phyloP scores from a whole-genome alignment of 2,113 vertebrate genomes.

The Synchiropus splendidus region DNA sequence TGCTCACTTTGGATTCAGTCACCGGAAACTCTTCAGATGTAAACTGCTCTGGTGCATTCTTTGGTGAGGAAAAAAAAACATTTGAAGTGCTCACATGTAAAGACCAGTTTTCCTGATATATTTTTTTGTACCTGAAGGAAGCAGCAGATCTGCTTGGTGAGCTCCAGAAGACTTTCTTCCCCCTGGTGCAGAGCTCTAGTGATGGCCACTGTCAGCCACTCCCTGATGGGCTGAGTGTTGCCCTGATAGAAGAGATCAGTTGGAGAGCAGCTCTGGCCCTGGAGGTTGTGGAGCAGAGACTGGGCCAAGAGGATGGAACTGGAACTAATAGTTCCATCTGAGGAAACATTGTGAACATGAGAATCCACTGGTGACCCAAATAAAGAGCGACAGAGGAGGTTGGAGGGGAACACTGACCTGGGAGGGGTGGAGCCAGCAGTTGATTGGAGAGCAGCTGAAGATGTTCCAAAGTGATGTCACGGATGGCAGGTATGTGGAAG shows the following conservation, averaged over 20 bases:
- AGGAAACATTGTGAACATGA: slow-evolving; percentile 7
- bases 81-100: background rate
- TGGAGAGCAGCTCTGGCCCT: slow-evolving; percentile 86
- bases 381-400: background rate
- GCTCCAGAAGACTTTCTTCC: slow-evolving; percentile 88
- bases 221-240: slow-evolving; percentile 78
- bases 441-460: slow-evolving; percentile 94
- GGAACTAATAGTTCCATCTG: slow-evolving; percentile 92
- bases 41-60: slow-evolving; percentile 93
- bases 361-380: background rate
- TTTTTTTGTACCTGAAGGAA: slow-evolving; percentile 82
- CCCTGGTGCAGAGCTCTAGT: slow-evolving; percentile 91
- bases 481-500: slow-evolving; percentile 91
- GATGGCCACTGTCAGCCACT: slow-evolving; percentile 92
- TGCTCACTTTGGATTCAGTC: slow-evolving; percentile 91
- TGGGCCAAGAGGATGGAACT: slow-evolving; percentile 87
- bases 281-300: slow-evolving; percentile 85
- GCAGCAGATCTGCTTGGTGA: slow-evolving; percentile 92
- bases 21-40: slow-evolving; percentile 91
- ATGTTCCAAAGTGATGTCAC: slow-evolving; percentile 94
- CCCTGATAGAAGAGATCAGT: slow-evolving; percentile 97
- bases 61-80: background rate
- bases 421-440: slow-evolving; percentile 88
- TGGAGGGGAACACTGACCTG: slow-evolving; percentile 65
- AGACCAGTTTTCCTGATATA: too few species aligned